Evolutionary conservation across 2,888 invertebrate species (phyloP), one percentile per base, ranked within the genome.

Genomic region (Iphiclides podalirius): DNA sequence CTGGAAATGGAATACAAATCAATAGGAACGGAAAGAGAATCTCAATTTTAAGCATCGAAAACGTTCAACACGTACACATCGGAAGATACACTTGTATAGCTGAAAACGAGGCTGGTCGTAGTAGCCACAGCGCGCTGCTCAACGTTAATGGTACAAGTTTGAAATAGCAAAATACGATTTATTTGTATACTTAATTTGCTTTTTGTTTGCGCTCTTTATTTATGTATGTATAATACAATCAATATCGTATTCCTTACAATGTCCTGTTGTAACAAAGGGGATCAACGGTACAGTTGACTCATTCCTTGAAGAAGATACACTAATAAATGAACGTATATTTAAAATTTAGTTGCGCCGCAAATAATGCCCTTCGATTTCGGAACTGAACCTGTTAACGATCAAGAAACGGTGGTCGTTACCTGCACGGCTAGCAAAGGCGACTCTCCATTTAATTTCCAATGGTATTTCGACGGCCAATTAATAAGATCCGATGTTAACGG

Each of bases 341-440:
- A 57, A 56, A 52, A 52, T 66, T 58, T 75, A 93, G 93, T 94
- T 71, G 79, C 91, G 60, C 94, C 94, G 52, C 93, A 93, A 89
- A 92, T 94, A 63, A 90, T 91, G 63, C 92, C 93, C 34, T 93
- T 94, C 68, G 90, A 91, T 67, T 94, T 95, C 63, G 94, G 94
- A 53, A 90, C 90, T 47, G 92, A 93, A 54, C 90, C 91, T 45
- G 89, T 92, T 52, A 92, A 93, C 67, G 92, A 93, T 58, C 90
- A 93, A 59, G 93, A 94, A 64, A 90, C 91, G 79, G 91, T 92
- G 23, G 92, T 93, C 14, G 91, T 92, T 11, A 91, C 91, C 44
- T 95, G 95, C 73, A 91, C 92, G 33, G 93, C 93, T 15, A 91
- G 90, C 59, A 93, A 94, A 75, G 95, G 96, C 23, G 96, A 96